phyloP scores from a whole-genome alignment of 2,113 vertebrate species.

The Elephas maximus region DNA sequence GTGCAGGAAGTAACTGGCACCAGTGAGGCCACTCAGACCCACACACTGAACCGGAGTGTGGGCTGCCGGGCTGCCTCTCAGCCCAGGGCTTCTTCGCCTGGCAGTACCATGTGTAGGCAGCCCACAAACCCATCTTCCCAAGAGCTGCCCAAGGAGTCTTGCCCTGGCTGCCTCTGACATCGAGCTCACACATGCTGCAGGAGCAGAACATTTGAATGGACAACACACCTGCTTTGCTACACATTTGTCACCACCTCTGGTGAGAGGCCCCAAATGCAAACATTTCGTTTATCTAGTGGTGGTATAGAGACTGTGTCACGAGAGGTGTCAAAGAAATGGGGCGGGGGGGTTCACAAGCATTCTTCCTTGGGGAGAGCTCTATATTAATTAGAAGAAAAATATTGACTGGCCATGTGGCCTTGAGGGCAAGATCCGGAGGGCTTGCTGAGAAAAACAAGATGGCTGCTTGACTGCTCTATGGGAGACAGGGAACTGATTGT shows the following conservation, averaged over 20 bases:
- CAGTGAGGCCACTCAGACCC: background rate
- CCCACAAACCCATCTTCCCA: background rate
- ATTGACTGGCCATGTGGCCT: background rate
- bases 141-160: background rate
- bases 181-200: background rate
- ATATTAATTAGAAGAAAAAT: background rate
- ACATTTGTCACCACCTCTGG: background rate
- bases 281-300: background rate
- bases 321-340: background rate
- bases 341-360: background rate
- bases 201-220: background rate
- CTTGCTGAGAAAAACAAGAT: background rate
- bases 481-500: fast-evolving
- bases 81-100: background rate
- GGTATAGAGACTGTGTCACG: background rate
- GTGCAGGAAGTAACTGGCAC: background rate
- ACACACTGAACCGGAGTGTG: background rate
- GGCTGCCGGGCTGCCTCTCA: background rate
- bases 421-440: background rate
- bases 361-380: background rate
- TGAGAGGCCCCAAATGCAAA: too few species aligned
- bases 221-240: background rate
- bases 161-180: background rate
- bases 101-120: fast-evolving
- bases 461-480: background rate